Evolutionary conservation across 2,797 vertebrate species (phyloP), one percentile per base, ranked within the genome.

Genomic region (Psittacula derbiana): DNA sequence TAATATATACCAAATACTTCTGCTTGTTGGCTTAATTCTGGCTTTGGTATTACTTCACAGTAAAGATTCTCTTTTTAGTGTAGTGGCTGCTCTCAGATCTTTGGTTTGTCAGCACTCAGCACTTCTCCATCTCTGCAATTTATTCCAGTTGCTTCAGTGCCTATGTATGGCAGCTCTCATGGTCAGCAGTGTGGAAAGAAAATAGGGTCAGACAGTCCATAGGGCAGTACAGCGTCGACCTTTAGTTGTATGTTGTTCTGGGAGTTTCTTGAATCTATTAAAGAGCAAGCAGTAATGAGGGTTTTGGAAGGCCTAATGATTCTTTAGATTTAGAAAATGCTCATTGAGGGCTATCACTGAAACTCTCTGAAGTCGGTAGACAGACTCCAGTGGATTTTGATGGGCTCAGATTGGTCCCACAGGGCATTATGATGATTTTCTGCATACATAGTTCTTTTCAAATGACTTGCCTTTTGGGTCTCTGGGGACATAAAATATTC

Each of bases 321-420:
- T 93, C 57, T 80, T 86, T 53, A 69, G 65, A 23, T 71, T 78
- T 47, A 67, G 61, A 88, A 94, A 92, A 83, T 14, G 49, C 8
- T 2, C 43, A 7, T 52, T 82, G 28, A 89, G 47, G 64, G 80
- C 41, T 73, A 36, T 15, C 0, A 1, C 33, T 52, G 76, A 72
- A 90, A 47, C 12, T 79, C 79, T 86, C 88, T 93, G 47, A 91
- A 93, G 41, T 82, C 52, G 21, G 72, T 50, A 89, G 89, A 80
- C 44, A 89, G 93, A 90, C 67, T 94, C 72, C n/a, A 80, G 92
- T 86, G 87, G 52, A 78, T 89, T 93, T 89, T 83, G 88, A 92
- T 93, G 84, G 61, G 41, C 79, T 91, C 79, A 85, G 81, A 83
- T 89, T 95, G 84, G 65, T 92, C 80, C 75, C 91, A 81, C 31